Base-by-base conservation (phyloP, 2,797 vertebrate species). In the Hyperoplus immaculatus region DNA sequence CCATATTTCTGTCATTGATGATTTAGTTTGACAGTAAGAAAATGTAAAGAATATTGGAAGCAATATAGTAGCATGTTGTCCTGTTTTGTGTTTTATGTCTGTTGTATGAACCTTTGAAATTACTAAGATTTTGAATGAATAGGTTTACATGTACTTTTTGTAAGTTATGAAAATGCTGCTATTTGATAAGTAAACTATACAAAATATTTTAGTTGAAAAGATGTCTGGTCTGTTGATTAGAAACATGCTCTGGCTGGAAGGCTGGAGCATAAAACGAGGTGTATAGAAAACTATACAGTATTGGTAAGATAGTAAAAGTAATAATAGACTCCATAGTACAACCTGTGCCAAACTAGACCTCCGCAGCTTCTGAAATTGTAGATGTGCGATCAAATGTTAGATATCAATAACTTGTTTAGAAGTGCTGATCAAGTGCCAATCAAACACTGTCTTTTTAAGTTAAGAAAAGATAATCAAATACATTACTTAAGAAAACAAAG, bases 21-120 rank as follows among this genome's bases (percentile, higher is more conserved):
- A 95, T 95, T 95, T 95, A 93, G 92, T 94, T 94, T 94, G 93
- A 95, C 95, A 94, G 94, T 95, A 95, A 95, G 94, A 95, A 95
- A 95, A 95, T 95, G 93, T 95, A 95, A 95, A 95, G 95, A 96
- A 95, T 95, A 95, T 95, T 95, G 95, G 95, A 96, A 96, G 95
- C 95, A 96, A 96, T 96, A 96, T 96, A 95, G 95, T 96, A 95
- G 95, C 95, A 96, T 96, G 95, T 96, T 93, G 95, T 96, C 95
- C 94, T 95, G 95, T 96, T 96, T 96, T 95, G 95, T 96, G 95
- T 96, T 96, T 95, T 93, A 95, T 95, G 95, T 96, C 95, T 93
- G 94, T 95, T 95, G 95, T 96, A 96, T 93, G 94, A 95, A 95
- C 94, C 93, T 95, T 95, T 96, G 94, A 94, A 95, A 95, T 95